These are phyloP conservation scores for Euglossa dilemma DNA, from an alignment of 1,140 invertebrate species.

Conservation along the genomic window DNA sequence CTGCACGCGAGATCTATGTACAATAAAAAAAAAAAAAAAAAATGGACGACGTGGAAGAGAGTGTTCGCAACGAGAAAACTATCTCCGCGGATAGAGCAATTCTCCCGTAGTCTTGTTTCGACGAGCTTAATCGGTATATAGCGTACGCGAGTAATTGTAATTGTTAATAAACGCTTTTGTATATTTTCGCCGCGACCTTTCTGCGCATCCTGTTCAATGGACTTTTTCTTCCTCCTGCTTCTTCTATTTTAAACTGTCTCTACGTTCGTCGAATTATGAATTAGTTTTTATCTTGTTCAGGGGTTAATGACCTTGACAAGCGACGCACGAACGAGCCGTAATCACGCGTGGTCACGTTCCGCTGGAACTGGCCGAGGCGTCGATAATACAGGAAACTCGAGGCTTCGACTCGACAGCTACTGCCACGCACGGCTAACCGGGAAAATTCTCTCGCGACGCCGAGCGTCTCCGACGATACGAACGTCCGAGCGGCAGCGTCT, in stretches of 20 bases:
- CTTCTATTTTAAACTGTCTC: background rate
- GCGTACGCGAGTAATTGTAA: slow-evolving; percentile 14
- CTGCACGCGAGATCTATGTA: background rate
- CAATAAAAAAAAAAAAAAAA: no score
- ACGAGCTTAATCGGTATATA: slow-evolving; percentile 37
- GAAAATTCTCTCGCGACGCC: background rate
- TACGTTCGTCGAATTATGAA: background rate
- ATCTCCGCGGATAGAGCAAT: background rate
- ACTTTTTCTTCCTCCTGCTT: background rate
- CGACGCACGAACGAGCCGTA: no score
- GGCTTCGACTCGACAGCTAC: background rate
- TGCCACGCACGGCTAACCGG: background rate
- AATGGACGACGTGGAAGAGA: background rate
- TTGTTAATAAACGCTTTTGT: slow-evolving; percentile 34
- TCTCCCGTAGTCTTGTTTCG: background rate
- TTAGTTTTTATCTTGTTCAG: background rate
- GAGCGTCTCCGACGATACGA: background rate
- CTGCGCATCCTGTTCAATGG: no score
- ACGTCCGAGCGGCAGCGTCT: background rate
- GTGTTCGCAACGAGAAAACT: background rate
- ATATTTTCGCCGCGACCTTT: background rate
- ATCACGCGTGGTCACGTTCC: background rate
- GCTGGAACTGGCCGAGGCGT: background rate
- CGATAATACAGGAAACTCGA: slow-evolving; percentile 9
- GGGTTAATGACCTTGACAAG: background rate